These are phyloP conservation scores for Ichneumoninae sp. DNA, from an alignment of 2,888 invertebrate genomes.

Conservation along the genomic window DNA sequence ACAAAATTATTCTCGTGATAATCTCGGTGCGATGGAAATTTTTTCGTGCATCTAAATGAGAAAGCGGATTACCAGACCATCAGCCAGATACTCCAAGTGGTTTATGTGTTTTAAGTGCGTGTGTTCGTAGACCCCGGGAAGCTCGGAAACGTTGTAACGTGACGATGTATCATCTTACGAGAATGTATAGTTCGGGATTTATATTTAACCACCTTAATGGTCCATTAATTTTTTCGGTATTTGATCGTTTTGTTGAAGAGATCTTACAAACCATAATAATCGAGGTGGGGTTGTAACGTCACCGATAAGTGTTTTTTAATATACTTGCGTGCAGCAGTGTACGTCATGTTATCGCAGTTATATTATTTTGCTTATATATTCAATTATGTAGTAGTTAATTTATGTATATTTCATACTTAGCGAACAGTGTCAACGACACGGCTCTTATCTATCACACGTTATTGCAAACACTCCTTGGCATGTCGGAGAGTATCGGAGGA, in stretches of 20 bases:
- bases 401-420: neutral
- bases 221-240: neutral
- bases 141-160: neutral
- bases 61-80: conserved; percentile 53
- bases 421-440: conserved; percentile 19
- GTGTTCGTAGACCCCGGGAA: neutral
- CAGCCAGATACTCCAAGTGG: conserved; percentile 30
- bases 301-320: neutral
- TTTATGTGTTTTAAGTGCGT: conserved; percentile 27
- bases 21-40: conserved; percentile 43
- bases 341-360: neutral
- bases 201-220: neutral
- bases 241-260: neutral
- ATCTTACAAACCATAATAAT: neutral
- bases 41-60: conserved; percentile 41
- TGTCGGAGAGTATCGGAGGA: neutral
- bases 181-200: neutral
- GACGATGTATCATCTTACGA: neutral
- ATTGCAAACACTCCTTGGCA: conserved; percentile 12
- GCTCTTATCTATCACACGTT: neutral
- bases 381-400: neutral
- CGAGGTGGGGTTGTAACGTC: neutral
- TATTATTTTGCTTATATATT: neutral
- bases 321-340: neutral
- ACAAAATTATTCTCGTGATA: conserved; percentile 5